Conservation (phyloP, 2,797 vertebrate species). For the Anguilla marmorata region DNA sequence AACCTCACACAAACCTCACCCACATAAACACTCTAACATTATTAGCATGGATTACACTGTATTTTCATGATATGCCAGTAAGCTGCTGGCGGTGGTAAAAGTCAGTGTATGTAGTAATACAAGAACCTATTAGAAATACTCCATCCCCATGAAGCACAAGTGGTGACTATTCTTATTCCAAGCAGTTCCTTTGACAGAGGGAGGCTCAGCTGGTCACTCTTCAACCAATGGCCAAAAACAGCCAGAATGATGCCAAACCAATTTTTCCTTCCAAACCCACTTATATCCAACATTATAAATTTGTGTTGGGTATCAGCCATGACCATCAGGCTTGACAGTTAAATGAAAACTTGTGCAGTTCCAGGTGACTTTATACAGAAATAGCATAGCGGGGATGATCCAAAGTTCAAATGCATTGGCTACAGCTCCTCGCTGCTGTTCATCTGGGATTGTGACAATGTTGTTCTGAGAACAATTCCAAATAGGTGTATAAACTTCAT, state of each 20-base stretch:
- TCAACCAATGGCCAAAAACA: background rate
- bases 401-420: background rate
- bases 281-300: background rate
- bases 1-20: no score
- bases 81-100: background rate
- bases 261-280: background rate
- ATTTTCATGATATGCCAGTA: background rate
- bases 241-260: background rate
- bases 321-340: background rate
- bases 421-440: background rate
- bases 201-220: background rate
- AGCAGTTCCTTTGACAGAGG: slow-evolving; percentile 1
- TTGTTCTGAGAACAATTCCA: slow-evolving; percentile 1
- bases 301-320: background rate
- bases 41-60: background rate
- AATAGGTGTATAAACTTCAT: background rate
- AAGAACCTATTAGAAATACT: background rate
- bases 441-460: background rate
- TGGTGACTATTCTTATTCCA: background rate
- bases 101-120: background rate
- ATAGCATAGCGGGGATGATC: background rate
- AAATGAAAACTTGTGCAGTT: background rate
- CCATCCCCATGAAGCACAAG: background rate
- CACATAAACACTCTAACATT: no score
- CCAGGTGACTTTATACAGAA: background rate